Evolutionary conservation across 2,888 invertebrate genomes (phyloP), one percentile per base, ranked within the genome.

Genomic region (Notocelia uddmanniana): DNA sequence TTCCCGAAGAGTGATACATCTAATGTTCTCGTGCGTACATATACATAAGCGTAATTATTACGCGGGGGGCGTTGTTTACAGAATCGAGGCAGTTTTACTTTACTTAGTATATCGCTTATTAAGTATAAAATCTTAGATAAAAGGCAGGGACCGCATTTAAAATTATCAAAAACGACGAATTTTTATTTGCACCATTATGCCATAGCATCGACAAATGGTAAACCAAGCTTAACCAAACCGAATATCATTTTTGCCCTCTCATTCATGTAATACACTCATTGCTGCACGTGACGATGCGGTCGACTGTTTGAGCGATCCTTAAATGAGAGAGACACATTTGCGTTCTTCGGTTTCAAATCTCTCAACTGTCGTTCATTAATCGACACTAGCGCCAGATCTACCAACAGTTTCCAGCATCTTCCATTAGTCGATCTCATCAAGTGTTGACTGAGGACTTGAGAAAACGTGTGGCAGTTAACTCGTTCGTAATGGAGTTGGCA

Each of bases 391-490:
- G 45, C 45, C 45, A 45, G 13, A 45, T 45, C 45, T 8, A 45
- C 50, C 3, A 19, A 10, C 19, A 50, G 48, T 18, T 50, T 18
- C 48, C 18, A 50, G 19, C 18, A 21, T 21, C 23, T 23, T 23
- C 10, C 54, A 54, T 54, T 54, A 54, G 54, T 23, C 19, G 23
- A 19, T 1, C 23, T 15, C 54, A 54, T 23, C 23, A 54, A 54
- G 15, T 23, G 54, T 54, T 54, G 15, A 19, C 54, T 19, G 54
- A 54, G 21, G 23, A 54, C 54, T 54, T 54, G 54, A 54, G 45
- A 31, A 15, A 34, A 19, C 9, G 9, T 50, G 50, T 19, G 11
- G 50, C 50, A 50, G 18, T 50, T 50, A 19, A 18, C 18, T 10
- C 11, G 19, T 50, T 19, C 8, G 50, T 18, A 50, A 11, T 21